phyloP scores from a whole-genome alignment of 2,888 invertebrate genomes.

The Cephalotes varians region DNA sequence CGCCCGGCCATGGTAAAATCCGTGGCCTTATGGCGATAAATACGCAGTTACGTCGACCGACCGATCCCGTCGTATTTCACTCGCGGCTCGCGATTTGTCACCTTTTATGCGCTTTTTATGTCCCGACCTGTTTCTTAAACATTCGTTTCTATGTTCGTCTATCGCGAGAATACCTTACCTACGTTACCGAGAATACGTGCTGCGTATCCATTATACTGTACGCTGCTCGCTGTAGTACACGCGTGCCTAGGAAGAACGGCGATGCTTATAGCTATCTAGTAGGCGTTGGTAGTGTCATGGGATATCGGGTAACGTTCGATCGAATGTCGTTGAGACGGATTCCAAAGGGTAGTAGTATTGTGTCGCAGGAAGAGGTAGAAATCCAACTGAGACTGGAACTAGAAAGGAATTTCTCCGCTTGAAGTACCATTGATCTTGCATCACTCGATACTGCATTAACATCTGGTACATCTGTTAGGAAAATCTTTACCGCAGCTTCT shows the following conservation, averaged over 20 bases:
- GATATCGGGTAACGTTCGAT: conserved; percentile 71
- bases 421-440: conserved; percentile 73
- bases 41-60: conserved; percentile 6
- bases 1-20: conserved; percentile 24
- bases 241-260: conserved; percentile 20
- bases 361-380: conserved; percentile 32
- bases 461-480: conserved; percentile 3
- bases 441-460: conserved; percentile 60
- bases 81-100: conserved; percentile 31
- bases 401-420: conserved; percentile 45
- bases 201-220: conserved; percentile 20
- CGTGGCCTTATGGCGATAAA: conserved; percentile 43
- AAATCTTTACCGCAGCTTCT: neutral
- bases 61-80: conserved; percentile 19
- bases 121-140: conserved; percentile 41
- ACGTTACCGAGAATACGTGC: conserved; percentile 9
- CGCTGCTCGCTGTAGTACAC: neutral
- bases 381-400: conserved; percentile 4
- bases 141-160: conserved; percentile 32
- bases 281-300: conserved; percentile 45
- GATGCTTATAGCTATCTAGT: conserved; percentile 55
- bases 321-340: conserved; percentile 69
- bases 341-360: conserved; percentile 48
- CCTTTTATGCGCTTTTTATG: conserved; percentile 32
- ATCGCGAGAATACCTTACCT: conserved; percentile 21